Percentiles rank a stretch among this genome's conserved stretches.
Evolutionary conservation across 2,113 vertebrate genomes (phyloP).

Genomic region (Catharus minimus): DNA sequence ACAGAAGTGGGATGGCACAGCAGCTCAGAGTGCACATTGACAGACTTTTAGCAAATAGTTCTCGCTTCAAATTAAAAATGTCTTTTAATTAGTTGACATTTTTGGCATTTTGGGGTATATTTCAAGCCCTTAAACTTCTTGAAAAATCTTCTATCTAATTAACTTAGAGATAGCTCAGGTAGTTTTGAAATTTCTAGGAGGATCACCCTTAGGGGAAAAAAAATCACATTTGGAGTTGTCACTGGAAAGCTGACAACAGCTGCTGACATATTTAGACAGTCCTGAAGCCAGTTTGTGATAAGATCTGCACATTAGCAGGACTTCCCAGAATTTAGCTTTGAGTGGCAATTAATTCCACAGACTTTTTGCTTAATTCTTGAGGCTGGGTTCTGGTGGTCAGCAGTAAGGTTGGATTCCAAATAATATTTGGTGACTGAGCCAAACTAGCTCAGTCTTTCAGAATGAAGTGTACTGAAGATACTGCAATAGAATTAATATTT

Average conservation of each 20-base stretch:
- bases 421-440: not conserved
- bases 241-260: not conserved
- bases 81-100: not conserved
- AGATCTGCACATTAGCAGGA: not conserved
- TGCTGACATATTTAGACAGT: not conserved
- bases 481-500: not conserved
- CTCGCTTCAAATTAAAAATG: not conserved
- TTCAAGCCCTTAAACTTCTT: not conserved
- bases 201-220: not conserved
- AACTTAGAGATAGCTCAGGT: not conserved
- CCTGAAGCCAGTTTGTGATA: not conserved
- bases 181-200: not conserved
- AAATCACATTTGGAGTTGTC: not conserved
- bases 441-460: not conserved
- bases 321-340: not conserved
- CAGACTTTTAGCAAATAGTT: not conserved
- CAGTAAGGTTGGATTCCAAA: not conserved
- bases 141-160: not conserved
- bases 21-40: not conserved
- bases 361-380: not conserved
- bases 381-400: not conserved
- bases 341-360: not conserved
- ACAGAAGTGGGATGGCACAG: not conserved
- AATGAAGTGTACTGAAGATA: not conserved
- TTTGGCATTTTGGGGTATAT: not conserved